These are phyloP conservation scores for Oceanodroma tethys DNA, from an alignment of 2,113 vertebrate species.

Conservation along the genomic window DNA sequence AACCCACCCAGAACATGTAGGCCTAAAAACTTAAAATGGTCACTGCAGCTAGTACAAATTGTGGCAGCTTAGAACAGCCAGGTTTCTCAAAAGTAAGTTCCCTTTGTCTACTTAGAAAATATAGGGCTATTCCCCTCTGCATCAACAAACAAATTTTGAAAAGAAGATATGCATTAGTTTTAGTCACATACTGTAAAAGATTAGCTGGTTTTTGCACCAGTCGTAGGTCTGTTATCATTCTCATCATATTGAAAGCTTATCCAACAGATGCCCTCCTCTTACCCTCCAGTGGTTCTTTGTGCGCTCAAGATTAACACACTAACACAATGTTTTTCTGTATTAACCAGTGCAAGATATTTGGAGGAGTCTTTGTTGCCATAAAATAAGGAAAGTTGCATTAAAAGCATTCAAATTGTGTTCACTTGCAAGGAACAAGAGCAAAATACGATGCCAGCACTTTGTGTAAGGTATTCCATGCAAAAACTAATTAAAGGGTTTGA, in stretches of 20 bases:
- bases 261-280: slow-evolving; percentile 79
- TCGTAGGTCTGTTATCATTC: slow-evolving; percentile 63
- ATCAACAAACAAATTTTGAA: slow-evolving; percentile 18
- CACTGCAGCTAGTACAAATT: background rate
- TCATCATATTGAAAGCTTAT: slow-evolving; percentile 80
- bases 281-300: slow-evolving; percentile 74
- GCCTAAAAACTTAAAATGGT: slow-evolving; percentile 9
- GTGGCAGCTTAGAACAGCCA: background rate
- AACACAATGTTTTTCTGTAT: slow-evolving; percentile 61
- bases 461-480: slow-evolving; percentile 57
- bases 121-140: background rate
- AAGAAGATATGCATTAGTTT: background rate
- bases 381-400: slow-evolving; percentile 75
- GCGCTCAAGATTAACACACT: slow-evolving; percentile 68
- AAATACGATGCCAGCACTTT: slow-evolving; percentile 67
- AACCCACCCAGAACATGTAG: slow-evolving; percentile 25
- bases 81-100: background rate
- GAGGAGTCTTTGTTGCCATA: slow-evolving; percentile 73
- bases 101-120: background rate
- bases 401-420: slow-evolving; percentile 72
- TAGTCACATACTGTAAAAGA: slow-evolving; percentile 52
- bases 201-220: slow-evolving; percentile 46
- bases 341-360: slow-evolving; percentile 42
- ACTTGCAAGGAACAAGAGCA: slow-evolving; percentile 63
- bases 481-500: slow-evolving; percentile 65